Base-by-base conservation (phyloP, 2,797 vertebrate genomes). In the Phoebastria nigripes region DNA sequence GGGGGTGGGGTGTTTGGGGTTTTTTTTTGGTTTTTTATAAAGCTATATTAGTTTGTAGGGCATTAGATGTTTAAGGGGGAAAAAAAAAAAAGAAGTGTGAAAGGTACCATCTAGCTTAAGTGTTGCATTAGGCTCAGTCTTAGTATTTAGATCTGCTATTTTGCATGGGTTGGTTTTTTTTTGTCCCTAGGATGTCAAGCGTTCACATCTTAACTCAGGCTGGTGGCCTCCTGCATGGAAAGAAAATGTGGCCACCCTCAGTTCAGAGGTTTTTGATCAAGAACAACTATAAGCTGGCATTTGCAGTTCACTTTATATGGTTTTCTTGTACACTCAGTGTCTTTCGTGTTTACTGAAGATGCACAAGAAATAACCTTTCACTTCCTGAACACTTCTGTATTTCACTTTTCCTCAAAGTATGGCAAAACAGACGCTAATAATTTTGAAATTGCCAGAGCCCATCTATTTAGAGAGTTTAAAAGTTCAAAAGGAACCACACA, bases 281-380 rank as follows among this genome's bases (percentile, higher is more conserved):
- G 26, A 55, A 1, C 35, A 58, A 5, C 61, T 51, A 4, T 5
- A 39, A 42, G 58, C 20, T 91, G 93, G 12, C 52, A 29, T 15
- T 89, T 79, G 56, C 49, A 74, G 42, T 58, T 82, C 26, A n/a
- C 49, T 90, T 41, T 4, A 14, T 13, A 52, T 7, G 37, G 46
- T 62, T 74, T 93, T 52, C 46, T 67, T 55, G 69, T 63, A 31
- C 49, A 1, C 66, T 67, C 12, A 1, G 39, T 11, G 49, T 86
- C 90, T 92, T 78, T 90, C 5, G 0, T 88, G 80, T 89, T 95
- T 88, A 79, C 93, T 77, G 70, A 49, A 59, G 83, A 61, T 21
- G 73, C n/a, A 65, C 63, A 93, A 92, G 74, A 93, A 92, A 85
- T 72, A 94, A 94, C 87, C 89, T 94, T 95, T 95, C 94, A 82